A percentile compares a stretch with the other conserved stretches of the same genome.
phyloP scores from a whole-genome alignment of 37 sponge, comb jelly and placozoan species.

The Aphrocallistes beatrix region DNA sequence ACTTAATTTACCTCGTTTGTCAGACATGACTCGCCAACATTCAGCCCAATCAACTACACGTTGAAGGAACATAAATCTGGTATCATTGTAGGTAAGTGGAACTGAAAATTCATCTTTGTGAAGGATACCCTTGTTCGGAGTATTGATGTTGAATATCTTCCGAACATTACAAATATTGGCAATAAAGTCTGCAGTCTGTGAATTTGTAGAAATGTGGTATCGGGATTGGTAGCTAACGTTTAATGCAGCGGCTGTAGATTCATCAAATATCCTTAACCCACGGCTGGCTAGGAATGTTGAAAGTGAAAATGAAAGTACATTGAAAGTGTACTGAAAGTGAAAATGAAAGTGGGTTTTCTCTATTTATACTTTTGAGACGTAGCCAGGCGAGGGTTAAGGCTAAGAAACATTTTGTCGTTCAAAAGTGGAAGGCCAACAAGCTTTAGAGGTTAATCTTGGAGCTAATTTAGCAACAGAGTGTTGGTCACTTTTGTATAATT shows the following conservation, averaged over 20 bases:
- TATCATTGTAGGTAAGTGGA: neutral
- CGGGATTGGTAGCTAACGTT: neutral
- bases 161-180: neutral
- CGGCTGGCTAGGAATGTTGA: neutral
- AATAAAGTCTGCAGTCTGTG: neutral
- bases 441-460: neutral
- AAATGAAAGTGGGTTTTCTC: too few relatives aligned
- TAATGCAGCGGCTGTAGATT: neutral
- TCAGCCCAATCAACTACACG: neutral
- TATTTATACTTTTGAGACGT: too few relatives aligned
- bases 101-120: neutral
- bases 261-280: too few relatives aligned
- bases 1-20: too few relatives aligned
- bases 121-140: neutral
- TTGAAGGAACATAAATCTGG: neutral
- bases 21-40: too few relatives aligned
- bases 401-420: neutral
- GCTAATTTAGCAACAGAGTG: neutral
- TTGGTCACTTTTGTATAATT: neutral
- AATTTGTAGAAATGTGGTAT: neutral
- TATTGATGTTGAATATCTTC: constrained; percentile 4
- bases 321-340: too few relatives aligned
- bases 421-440: constrained; percentile 3
- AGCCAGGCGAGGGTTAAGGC: too few relatives aligned
- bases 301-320: neutral